Evolutionary conservation across 1,140 invertebrate species (phyloP), one percentile per base, ranked within the genome.

Genomic region (Drosophila carrolli): DNA sequence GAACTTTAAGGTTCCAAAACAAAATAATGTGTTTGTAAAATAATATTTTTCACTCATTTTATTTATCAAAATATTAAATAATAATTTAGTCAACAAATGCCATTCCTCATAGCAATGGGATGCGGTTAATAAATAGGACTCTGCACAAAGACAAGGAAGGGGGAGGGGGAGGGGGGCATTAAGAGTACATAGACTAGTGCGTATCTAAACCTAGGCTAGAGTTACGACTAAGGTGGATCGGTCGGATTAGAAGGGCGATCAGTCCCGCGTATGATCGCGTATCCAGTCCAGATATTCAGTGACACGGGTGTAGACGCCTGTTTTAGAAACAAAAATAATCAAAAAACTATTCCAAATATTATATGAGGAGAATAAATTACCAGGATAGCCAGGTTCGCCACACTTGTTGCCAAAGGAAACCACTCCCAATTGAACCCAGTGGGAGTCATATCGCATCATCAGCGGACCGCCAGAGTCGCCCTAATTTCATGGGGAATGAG

Each of bases 401-500:
- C 97, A 98, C 90, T 97, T 97, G 92, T 98, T 98, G 5, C 97
- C 97, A 91, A 98, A 98, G 0, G 97, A 97, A 0, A 98, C 97
- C 1, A 98, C 95, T 14, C 97, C 97, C 47, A 98, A 95, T 83
- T 98, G 96, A 14, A 95, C 95, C 97, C 97, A 98, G 50, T 95
- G 94, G 0, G 95, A 95, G 23, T 96, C 95, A 47, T 95, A 93
- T 68, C 95, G 94, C 68, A 98, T 94, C 96, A 98, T 97, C 19
- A 98, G 91, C 0, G 97, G 97, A 0, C 97, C 97, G 4, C 97
- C 92, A 29, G 94, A 94, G 74, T 94, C 94, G 16, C 94, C 93
- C 91, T 91, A 27, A 14, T 27, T 7, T 40, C 57, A 1, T 8
- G 8, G 16, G 9, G 9, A 23, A 35, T 1, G 48, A 16, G 0